A percentile compares a stretch with the other conserved stretches of the same genome.
Evolutionary conservation across 2,113 vertebrate genomes (phyloP).

Genomic region (Pseudopodoces humilis): DNA sequence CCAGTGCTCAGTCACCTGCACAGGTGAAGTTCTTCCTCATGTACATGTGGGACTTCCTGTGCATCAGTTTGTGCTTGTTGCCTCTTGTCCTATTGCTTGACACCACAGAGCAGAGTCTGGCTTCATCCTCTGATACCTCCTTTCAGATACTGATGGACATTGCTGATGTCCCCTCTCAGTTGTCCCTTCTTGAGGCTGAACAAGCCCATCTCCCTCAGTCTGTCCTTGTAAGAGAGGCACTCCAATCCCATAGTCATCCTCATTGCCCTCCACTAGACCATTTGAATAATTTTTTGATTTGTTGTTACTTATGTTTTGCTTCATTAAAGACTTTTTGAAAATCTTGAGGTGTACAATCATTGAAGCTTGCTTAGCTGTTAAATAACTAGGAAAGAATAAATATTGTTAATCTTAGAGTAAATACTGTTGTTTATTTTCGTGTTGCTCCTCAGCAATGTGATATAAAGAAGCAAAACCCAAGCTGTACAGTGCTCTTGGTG

Average conservation of each 20-base stretch:
- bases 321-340: neutral
- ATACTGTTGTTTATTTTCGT: accelerated
- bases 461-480: neutral
- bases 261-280: neutral
- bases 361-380: neutral
- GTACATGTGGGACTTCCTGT: neutral
- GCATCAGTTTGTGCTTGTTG: neutral
- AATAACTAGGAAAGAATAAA: neutral
- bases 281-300: neutral
- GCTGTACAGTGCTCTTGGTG: accelerated
- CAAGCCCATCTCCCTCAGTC: neutral
- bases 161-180: neutral
- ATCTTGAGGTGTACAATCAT: accelerated
- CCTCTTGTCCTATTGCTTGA: neutral
- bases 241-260: neutral
- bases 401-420: accelerated
- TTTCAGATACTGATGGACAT: neutral
- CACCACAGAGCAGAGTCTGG: neutral
- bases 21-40: neutral
- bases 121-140: neutral
- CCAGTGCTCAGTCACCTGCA: neutral
- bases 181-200: neutral
- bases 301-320: neutral
- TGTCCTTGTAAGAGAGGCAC: neutral
- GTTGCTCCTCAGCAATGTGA: neutral